phyloP scores from a whole-genome alignment of 2,888 invertebrate species.

The Chloroclysta siterata region DNA sequence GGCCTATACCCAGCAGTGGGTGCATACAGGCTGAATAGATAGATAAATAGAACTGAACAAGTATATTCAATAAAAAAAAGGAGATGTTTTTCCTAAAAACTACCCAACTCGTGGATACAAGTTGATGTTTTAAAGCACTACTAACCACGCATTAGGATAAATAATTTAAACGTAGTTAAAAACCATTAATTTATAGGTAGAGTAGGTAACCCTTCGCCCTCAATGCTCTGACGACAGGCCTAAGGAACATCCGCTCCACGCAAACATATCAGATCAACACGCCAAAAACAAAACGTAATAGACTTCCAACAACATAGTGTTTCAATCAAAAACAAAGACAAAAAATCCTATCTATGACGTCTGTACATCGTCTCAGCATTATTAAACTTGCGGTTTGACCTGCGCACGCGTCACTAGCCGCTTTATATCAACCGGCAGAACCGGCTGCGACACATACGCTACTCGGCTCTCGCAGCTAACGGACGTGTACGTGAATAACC shows the following conservation, averaged over 20 bases:
- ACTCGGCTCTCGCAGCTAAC: conserved; percentile 47
- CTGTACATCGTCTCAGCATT: conserved; percentile 43
- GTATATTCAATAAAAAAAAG: not conserved
- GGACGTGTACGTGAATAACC: conserved; percentile 50
- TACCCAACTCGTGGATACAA: not conserved
- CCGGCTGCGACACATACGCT: conserved; percentile 50
- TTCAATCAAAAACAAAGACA: conserved; percentile 50
- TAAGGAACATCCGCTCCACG: conserved; percentile 14
- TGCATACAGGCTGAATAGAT: too few relatives aligned
- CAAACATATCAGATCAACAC: conserved; percentile 13
- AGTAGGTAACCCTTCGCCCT: too few relatives aligned
- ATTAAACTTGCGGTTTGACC: conserved; percentile 56
- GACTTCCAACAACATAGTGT: conserved; percentile 21
- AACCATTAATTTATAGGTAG: too few relatives aligned
- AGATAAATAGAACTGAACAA: not conserved
- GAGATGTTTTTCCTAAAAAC: not conserved
- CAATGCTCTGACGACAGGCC: conserved; percentile 8
- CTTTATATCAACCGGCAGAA: conserved; percentile 61
- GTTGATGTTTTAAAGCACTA: not conserved
- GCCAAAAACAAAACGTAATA: conserved; percentile 9
- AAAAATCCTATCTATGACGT: conserved; percentile 53
- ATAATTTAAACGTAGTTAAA: too few relatives aligned
- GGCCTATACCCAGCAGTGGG: too few relatives aligned
- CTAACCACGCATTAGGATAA: not conserved
- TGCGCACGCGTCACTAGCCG: conserved; percentile 46